Percentiles rank a stretch among this genome's conserved stretches.
Conservation (phyloP, 2,113 vertebrate genomes). For the Cathartes aura region DNA sequence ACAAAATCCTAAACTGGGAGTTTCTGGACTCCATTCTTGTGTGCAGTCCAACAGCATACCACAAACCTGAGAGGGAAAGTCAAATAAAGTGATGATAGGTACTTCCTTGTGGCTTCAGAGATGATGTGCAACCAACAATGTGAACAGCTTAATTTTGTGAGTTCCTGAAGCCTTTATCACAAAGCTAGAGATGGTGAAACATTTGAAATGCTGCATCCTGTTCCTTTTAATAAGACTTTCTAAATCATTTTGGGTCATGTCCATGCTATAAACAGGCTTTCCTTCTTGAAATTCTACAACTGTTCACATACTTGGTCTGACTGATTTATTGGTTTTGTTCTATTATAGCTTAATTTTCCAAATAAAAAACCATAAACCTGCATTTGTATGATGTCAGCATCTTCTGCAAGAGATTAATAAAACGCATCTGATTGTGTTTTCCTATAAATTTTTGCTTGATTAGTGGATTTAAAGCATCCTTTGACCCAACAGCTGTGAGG, state of each 20-base stretch:
- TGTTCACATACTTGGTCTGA: neutral
- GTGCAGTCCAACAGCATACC: neutral
- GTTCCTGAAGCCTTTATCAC: neutral
- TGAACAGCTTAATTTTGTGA: conserved; percentile 25
- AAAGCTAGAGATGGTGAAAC: conserved; percentile 4
- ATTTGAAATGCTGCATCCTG: conserved; percentile 43
- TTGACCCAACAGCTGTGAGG: conserved; percentile 46
- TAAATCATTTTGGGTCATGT: neutral
- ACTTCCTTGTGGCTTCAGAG: conserved; percentile 43
- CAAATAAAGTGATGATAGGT: conserved; percentile 3
- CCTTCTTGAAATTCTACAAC: neutral
- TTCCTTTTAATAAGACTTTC: conserved; percentile 23
- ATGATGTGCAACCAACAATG: neutral
- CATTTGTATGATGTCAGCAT: neutral
- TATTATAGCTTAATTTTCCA: neutral
- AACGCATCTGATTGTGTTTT: conserved; percentile 5
- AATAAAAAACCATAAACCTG: neutral
- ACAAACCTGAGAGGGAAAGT: neutral
- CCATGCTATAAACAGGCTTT: neutral
- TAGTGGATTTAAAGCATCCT: conserved; percentile 19
- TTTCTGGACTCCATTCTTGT: neutral
- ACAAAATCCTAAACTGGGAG: neutral
- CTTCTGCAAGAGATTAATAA: conserved; percentile 2
- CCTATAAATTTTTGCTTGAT: conserved; percentile 4
- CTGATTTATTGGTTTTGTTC: conserved; percentile 13